These are phyloP conservation scores for Ciona savignyi DNA, from an alignment of 23 tunicate genomes.

Conservation along the genomic window DNA sequence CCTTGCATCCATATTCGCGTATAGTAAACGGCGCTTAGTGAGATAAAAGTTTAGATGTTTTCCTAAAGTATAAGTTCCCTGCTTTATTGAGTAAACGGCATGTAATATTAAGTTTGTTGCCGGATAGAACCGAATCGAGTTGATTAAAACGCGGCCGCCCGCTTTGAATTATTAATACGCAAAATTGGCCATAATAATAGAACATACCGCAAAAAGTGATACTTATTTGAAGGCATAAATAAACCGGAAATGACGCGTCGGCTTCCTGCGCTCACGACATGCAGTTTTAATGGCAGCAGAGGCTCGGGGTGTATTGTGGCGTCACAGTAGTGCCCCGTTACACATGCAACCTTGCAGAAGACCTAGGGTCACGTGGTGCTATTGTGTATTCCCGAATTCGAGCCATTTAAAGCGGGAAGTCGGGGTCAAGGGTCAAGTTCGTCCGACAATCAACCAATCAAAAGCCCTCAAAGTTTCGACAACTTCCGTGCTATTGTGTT, in stretches of 20 bases:
- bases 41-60: no score
- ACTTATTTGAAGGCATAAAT: neutral
- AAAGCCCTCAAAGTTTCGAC: neutral
- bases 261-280: no score
- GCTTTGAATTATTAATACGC: neutral
- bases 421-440: neutral
- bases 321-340: neutral
- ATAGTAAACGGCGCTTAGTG: no score
- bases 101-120: no score
- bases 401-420: neutral
- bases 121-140: no score
- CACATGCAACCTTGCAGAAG: neutral
- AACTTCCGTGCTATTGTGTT: neutral
- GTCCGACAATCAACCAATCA: neutral
- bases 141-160: no score
- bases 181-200: neutral
- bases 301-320: neutral
- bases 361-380: neutral
- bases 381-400: neutral
- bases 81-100: no score
- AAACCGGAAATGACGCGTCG: no score
- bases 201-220: neutral
- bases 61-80: no score
- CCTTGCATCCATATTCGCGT: no score
- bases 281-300: no score